Evolutionary conservation across 2,888 invertebrate species (phyloP).

Genomic region (Agriopis aurantiaria): DNA sequence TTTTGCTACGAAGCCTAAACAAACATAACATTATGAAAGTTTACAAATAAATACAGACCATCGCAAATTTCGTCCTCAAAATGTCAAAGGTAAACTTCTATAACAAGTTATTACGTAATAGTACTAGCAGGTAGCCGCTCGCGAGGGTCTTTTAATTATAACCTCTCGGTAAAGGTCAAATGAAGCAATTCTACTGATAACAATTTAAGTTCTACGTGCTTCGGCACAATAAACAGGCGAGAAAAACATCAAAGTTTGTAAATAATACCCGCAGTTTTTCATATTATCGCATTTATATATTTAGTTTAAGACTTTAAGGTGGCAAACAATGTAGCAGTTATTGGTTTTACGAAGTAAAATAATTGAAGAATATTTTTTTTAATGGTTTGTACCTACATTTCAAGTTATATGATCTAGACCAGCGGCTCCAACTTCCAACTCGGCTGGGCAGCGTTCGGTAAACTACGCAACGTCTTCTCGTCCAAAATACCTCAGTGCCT

Average conservation of each 20-base stretch:
- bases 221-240: slow-evolving; percentile 11
- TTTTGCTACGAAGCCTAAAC: too few species aligned
- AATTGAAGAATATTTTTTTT: not conserved
- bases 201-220: slow-evolving; percentile 36
- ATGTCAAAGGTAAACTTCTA: slow-evolving; percentile 26
- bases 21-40: not conserved
- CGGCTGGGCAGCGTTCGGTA: too few species aligned
- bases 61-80: slow-evolving; percentile 9
- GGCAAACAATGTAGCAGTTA: not conserved
- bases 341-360: not conserved
- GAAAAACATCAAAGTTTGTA: not conserved
- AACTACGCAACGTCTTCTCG: too few species aligned
- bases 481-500: too few species aligned
- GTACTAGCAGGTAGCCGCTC: slow-evolving; percentile 23
- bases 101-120: slow-evolving; percentile 1
- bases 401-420: too few species aligned
- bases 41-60: slow-evolving; percentile 1
- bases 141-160: slow-evolving; percentile 34
- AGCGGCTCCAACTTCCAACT: too few species aligned
- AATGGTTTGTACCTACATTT: too few species aligned
- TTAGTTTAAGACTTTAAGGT: not conserved
- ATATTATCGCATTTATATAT: slow-evolving; percentile 1
- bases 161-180: slow-evolving; percentile 32
- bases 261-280: not conserved
- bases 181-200: slow-evolving; percentile 30